These are phyloP conservation scores for Nowickia ferox DNA, from an alignment of 2,888 invertebrate species.

Conservation along the genomic window DNA sequence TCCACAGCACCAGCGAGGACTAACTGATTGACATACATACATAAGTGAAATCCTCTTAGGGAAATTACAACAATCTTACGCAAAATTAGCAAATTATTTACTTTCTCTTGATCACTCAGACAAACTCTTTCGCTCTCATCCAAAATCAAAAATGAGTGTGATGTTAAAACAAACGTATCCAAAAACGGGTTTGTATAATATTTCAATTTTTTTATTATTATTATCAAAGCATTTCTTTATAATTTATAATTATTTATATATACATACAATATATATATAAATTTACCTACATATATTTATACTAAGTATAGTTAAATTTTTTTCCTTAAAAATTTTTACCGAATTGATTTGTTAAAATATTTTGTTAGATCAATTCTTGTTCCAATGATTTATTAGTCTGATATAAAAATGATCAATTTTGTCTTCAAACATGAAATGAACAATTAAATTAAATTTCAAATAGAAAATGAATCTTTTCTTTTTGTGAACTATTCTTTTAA, in stretches of 20 bases:
- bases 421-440: not conserved
- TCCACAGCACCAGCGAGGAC: conserved; percentile 62
- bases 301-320: conserved; percentile 46
- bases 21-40: conserved; percentile 60
- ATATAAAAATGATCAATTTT: conserved; percentile 12
- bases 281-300: conserved; percentile 23
- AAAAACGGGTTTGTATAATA: conserved; percentile 69
- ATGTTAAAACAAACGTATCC: conserved; percentile 63
- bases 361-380: conserved; percentile 48
- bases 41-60: conserved; percentile 66
- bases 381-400: conserved; percentile 14
- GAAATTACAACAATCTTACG: conserved; percentile 58
- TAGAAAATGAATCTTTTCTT: conserved; percentile 46
- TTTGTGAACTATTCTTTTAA: not conserved
- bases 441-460: conserved; percentile 15
- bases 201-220: conserved; percentile 62
- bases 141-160: conserved; percentile 57
- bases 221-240: conserved; percentile 46
- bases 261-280: conserved; percentile 4
- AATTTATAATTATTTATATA: conserved; percentile 63
- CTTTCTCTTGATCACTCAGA: conserved; percentile 58
- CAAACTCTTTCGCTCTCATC: conserved; percentile 64
- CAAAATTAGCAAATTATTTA: conserved; percentile 52
- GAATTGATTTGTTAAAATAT: conserved; percentile 26
- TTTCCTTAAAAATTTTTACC: conserved; percentile 3